Conservation (phyloP, 2,888 invertebrate species). For the Noctua janthe region DNA sequence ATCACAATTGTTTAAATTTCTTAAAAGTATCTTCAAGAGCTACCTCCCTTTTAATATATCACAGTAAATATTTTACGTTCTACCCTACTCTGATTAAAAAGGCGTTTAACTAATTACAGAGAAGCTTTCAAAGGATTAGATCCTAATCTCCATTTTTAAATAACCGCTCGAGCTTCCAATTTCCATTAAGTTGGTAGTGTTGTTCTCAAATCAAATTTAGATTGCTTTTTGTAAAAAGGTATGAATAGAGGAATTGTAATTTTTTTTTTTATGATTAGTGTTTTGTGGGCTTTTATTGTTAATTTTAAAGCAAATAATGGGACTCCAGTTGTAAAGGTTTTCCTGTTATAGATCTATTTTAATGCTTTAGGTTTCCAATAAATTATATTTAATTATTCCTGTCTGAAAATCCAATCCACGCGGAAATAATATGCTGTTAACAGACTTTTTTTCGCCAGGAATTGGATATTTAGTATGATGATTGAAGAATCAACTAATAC, state of each 20-base stretch:
- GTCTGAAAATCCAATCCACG: not conserved
- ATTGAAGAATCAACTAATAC: not conserved
- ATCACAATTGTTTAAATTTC: not conserved
- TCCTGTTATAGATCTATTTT: not conserved
- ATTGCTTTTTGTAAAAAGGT: constrained; percentile 73
- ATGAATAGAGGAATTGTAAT: constrained; percentile 79
- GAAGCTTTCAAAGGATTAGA: constrained; percentile 64
- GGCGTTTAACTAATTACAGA: constrained; percentile 59
- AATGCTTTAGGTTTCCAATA: not conserved
- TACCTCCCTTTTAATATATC: not conserved
- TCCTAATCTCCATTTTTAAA: constrained; percentile 68
- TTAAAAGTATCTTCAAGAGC: not conserved
- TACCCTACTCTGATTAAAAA: constrained; percentile 23
- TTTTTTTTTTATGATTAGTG: constrained; percentile 43
- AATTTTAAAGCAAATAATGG: not conserved
- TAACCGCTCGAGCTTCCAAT: constrained; percentile 69
- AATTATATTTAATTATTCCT: not conserved
- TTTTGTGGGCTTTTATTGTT: constrained; percentile 18
- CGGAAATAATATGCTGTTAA: not conserved
- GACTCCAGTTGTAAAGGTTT: not conserved
- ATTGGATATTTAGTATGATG: too few relatives aligned
- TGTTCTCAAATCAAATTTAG: constrained; percentile 69
- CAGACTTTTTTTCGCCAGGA: not conserved
- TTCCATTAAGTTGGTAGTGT: constrained; percentile 65
- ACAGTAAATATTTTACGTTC: constrained; percentile 5